Conservation (phyloP, 2,113 vertebrate genomes). For the Dendropsophus ebraccatus region DNA sequence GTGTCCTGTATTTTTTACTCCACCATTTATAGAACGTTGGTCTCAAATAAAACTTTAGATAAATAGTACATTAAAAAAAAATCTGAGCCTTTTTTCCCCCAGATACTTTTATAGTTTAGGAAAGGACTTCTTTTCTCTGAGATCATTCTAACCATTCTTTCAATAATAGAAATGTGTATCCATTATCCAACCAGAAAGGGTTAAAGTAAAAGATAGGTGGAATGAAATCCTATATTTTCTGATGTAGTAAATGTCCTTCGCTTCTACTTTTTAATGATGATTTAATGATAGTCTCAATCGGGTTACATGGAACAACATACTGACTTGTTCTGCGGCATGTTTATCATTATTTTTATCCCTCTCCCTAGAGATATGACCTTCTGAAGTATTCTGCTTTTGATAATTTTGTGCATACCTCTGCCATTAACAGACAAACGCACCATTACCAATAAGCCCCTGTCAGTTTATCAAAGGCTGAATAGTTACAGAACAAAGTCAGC, state of each 20-base stretch:
- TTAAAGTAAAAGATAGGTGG: not conserved
- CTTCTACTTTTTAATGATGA: conserved; percentile 37
- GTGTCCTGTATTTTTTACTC: too few relatives aligned
- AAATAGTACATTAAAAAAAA: not conserved
- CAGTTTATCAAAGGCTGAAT: conserved; percentile 56
- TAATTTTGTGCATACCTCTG: conserved; percentile 55
- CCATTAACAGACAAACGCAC: conserved; percentile 55
- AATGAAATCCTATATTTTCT: conserved; percentile 26
- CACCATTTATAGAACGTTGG: too few relatives aligned
- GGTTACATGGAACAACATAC: conserved; percentile 34
- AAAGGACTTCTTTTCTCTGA: not conserved
- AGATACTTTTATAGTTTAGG: too few relatives aligned
- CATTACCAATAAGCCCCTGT: conserved; percentile 56
- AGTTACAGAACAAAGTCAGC: conserved; percentile 53
- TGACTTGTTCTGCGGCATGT: conserved; percentile 42
- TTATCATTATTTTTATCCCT: conserved; percentile 55
- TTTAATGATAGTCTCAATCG: conserved; percentile 38
- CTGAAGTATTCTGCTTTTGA: conserved; percentile 55
- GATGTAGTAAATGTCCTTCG: conserved; percentile 11
- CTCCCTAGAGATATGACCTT: conserved; percentile 52
- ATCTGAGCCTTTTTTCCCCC: too few relatives aligned
- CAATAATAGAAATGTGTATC: not conserved
- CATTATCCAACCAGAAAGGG: not conserved
- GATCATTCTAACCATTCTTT: not conserved
- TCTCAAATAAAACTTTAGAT: not conserved